Evolutionary conservation across 2,113 vertebrate genomes (phyloP), one percentile per base, ranked within the genome.

Genomic region (Nothoprocta pentlandii): DNA sequence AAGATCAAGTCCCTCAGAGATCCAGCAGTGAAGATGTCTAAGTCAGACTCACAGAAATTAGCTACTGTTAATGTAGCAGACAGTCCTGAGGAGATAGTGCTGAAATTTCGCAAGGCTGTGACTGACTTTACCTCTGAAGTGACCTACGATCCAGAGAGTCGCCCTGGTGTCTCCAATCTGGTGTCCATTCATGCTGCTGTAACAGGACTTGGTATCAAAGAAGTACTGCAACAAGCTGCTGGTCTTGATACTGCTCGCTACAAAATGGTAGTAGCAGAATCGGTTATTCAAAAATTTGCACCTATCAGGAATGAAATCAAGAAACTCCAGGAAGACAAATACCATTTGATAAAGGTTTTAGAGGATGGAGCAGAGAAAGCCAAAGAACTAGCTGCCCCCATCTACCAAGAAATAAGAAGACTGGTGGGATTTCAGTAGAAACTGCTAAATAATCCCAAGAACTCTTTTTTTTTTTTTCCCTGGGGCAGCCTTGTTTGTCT

Each of bases 71-170:
- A n/a, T 71, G 96, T 99, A 88, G 98, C 97, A 0, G 99, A 99
- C 97, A 97, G 97, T 42, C 98, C 99, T 0, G 99, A 99, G 1
- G 98, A 99, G 76, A 98, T 99, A 10, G 96, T 97, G 51, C 94
- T 98, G 61, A 99, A 99, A 76, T 97, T 99, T 83, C 98, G 99
- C 62, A 99, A 99, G 44, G 98, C 99, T 4, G 97, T 99, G 92
- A 99, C 99, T 1, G 99, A 99, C 98, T 99, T 98, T 82, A 99
- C 98, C 49, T 99, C 99, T 0, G 98, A 99, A 94, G 98, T 99
- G 80, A 99, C 98, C 75, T 99, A 98, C 1, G 98, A 99, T 85
- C 99, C 99, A 0, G 96, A 90, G 10, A 1, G 34, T 3, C 98
- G 99, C 4, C 98, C 97, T 0, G 99, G 99, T 0, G 99, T 99